These are phyloP conservation scores for Adelphocoris suturalis DNA, from an alignment of 2,888 invertebrate genomes.

Conservation along the genomic window DNA sequence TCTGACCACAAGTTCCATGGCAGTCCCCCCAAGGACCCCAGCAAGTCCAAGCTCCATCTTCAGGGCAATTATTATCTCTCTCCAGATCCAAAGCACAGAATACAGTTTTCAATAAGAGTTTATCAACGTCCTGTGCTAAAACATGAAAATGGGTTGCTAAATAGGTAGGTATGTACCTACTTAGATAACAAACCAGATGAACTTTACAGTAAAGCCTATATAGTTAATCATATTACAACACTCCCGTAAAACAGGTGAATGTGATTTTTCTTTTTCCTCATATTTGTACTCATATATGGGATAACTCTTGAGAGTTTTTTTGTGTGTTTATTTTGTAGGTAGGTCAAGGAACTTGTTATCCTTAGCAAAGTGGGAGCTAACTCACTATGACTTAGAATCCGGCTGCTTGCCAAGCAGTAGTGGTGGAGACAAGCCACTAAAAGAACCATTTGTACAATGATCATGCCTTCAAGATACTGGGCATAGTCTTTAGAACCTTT, in stretches of 20 bases:
- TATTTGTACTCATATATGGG: too few relatives aligned
- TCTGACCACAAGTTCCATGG: conserved; percentile 80
- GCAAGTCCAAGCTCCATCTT: conserved; percentile 80
- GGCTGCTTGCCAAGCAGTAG: background rate
- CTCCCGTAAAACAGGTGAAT: too few relatives aligned
- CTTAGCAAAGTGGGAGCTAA: background rate
- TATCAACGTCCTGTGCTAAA: background rate
- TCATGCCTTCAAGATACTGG: too few relatives aligned
- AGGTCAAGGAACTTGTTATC: too few relatives aligned
- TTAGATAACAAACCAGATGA: background rate
- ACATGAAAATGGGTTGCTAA: too few relatives aligned
- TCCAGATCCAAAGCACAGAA: conserved; percentile 29
- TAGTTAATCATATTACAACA: too few relatives aligned
- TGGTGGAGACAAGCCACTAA: background rate
- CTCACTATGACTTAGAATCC: background rate
- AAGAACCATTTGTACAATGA: background rate
- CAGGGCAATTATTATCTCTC: conserved; percentile 76
- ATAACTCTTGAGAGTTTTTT: too few relatives aligned
- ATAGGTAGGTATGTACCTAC: background rate
- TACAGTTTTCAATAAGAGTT: background rate
- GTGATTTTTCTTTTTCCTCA: too few relatives aligned
- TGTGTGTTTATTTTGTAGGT: too few relatives aligned
- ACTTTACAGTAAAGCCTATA: background rate
- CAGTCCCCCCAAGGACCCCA: conserved; percentile 80
- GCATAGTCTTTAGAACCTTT: too few relatives aligned